Conservation (phyloP, 2,113 vertebrate species). For the Eretmochelys imbricata region DNA sequence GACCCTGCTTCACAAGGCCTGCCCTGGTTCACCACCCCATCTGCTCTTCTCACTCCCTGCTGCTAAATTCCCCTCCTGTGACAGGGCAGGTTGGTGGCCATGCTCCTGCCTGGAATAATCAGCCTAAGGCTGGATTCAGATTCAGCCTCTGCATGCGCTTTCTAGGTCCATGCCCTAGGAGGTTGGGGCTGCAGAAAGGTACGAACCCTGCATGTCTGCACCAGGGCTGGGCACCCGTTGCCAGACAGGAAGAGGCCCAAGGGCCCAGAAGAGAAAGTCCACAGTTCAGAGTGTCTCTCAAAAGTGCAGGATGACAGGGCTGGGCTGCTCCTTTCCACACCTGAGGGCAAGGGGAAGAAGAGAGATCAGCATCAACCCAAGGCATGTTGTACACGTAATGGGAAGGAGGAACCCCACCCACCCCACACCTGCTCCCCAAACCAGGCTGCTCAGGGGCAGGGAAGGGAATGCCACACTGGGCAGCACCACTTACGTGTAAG, state of each 20-base stretch:
- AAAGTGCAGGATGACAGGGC: not conserved
- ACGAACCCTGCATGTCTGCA: not conserved
- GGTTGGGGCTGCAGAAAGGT: not conserved
- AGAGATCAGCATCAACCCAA: not conserved
- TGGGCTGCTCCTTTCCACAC: not conserved
- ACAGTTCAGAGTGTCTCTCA: not conserved
- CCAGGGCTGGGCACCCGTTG: no score
- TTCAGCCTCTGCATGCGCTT: not conserved
- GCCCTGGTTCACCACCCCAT: not conserved
- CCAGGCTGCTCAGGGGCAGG: not conserved
- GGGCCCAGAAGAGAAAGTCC: not conserved
- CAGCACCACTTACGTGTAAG: not conserved
- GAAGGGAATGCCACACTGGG: not conserved
- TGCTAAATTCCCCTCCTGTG: no score
- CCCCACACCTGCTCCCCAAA: not conserved
- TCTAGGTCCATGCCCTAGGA: not conserved
- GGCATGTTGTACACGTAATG: rapidly evolving
- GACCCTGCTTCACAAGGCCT: not conserved
- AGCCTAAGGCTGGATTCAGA: not conserved
- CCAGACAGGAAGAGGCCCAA: not conserved
- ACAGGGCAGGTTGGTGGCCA: not conserved
- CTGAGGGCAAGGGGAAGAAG: not conserved
- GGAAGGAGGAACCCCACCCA: no score
- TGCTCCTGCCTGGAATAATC: not conserved
- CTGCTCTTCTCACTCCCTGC: not conserved